Conservation (phyloP, 1,140 invertebrate species). For the Drosophila mayri region DNA sequence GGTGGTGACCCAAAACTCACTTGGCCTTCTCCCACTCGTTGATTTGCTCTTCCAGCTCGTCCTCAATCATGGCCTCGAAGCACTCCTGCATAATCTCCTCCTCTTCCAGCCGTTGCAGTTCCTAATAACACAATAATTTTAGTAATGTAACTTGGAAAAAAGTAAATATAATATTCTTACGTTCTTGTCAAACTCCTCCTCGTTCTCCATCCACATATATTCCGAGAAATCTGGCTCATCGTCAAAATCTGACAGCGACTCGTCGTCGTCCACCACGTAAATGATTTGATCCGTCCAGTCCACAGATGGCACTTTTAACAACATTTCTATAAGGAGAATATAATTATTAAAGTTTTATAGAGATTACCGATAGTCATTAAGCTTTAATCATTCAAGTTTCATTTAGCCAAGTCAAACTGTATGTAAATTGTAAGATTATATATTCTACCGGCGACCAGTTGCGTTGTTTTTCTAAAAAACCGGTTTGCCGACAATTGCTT, state of each 20-base stretch:
- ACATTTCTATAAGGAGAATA: slow-evolving; percentile 57
- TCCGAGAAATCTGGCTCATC: slow-evolving; percentile 91
- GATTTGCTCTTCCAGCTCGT: slow-evolving; percentile 86
- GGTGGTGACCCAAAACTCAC: slow-evolving; percentile 42
- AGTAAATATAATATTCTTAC: slow-evolving; percentile 84
- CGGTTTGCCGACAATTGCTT: slow-evolving; percentile 49
- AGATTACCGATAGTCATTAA: background rate
- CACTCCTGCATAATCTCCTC: slow-evolving; percentile 95
- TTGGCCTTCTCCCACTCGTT: slow-evolving; percentile 83
- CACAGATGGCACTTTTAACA: slow-evolving; percentile 83
- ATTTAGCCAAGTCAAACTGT: slow-evolving; percentile 10
- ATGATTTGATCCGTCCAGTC: slow-evolving; percentile 84
- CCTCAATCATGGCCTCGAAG: slow-evolving; percentile 92
- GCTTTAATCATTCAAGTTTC: background rate
- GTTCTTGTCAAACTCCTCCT: slow-evolving; percentile 95
- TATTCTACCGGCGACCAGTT: slow-evolving; percentile 57
- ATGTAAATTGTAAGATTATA: slow-evolving; percentile 8
- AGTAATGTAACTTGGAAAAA: background rate
- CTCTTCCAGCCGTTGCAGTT: slow-evolving; percentile 93
- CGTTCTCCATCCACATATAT: slow-evolving; percentile 96
- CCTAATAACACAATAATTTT: slow-evolving; percentile 85
- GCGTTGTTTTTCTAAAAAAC: slow-evolving; percentile 58
- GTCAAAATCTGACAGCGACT: slow-evolving; percentile 86
- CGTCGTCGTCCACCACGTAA: slow-evolving; percentile 85
- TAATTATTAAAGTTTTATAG: background rate